Conservation (phyloP, 2,113 vertebrate genomes). For the Scomber japonicus region DNA sequence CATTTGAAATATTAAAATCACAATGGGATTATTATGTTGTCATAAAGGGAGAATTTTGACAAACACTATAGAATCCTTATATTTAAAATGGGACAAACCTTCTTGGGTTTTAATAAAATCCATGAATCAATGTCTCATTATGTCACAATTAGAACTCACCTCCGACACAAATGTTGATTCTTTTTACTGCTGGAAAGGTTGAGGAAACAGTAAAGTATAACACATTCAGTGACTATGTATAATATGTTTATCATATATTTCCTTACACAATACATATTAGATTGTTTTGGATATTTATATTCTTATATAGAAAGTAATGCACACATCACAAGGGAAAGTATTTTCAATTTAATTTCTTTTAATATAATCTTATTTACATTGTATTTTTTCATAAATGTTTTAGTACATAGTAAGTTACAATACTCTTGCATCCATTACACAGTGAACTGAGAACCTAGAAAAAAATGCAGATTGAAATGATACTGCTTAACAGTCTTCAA, state of each 20-base stretch:
- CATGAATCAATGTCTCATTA: too few relatives aligned
- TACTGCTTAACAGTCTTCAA: constrained; percentile 84
- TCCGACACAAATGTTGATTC: neutral
- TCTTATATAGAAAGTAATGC: constrained; percentile 2
- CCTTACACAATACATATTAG: too few relatives aligned
- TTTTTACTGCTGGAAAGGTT: neutral
- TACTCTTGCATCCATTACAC: constrained; percentile 87
- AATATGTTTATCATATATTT: too few relatives aligned
- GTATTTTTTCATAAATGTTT: constrained; percentile 87
- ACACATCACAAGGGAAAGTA: constrained; percentile 33
- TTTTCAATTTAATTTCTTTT: constrained; percentile 86
- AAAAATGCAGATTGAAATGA: constrained; percentile 83
- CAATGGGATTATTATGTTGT: too few relatives aligned
- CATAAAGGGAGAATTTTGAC: too few relatives aligned
- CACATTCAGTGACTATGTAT: too few relatives aligned
- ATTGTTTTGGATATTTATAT: neutral
- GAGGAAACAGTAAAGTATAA: neutral
- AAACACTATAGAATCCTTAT: too few relatives aligned
- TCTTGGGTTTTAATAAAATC: too few relatives aligned
- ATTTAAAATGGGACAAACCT: too few relatives aligned
- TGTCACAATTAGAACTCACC: neutral
- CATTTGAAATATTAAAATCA: too few relatives aligned
- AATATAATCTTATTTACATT: constrained; percentile 90
- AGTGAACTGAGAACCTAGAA: constrained; percentile 85
- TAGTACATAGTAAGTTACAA: constrained; percentile 89